Base-by-base conservation (phyloP, 2,797 vertebrate genomes). In the Phoebastria nigripes region DNA sequence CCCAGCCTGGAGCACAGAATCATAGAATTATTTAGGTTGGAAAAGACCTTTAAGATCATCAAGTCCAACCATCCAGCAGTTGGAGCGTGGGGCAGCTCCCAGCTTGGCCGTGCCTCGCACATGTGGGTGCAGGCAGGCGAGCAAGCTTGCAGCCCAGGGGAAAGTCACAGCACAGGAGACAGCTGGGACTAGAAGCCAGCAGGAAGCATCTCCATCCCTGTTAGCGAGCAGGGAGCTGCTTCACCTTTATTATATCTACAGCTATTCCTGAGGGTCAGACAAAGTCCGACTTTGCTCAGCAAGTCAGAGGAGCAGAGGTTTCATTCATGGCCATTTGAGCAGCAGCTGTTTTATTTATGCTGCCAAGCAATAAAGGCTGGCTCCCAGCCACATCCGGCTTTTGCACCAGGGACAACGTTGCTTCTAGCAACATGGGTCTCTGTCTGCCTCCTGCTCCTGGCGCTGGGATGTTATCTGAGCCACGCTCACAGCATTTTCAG, bases 351-450 rank as follows among this genome's bases (percentile, higher is more conserved):
- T 73, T 70, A 42, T 89, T 90, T 54, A 3, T 1, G 83, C 86
- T 95, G 95, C 96, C 89, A 44, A 70, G 96, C 92, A 89, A 52
- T 79, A 6, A 46, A 5, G 2, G 46, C 29, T 89, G 86, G 95
- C 88, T 89, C 73, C 66, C 22, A 0, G 90, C 95, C 93, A 79
- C 83, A 28, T 55, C 90, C 86, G 17, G 67, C 76, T 67, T 41
- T 24, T 3, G 28, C 95, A 22, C 58, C 21, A 5, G 84, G 89
- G 39, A 41, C 59, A 51, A 73, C 74, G 90, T 46, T 25, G 61
- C 72, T 78, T 14, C 65, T 47, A n/a, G 92, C 78, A 22, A 12
- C 87, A 3, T 1, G 1, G 78, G 59, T 5, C 90, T 31, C 62
- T 4, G 26, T 24, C 89, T 69, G 67, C 56, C 63, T 42, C 82